Conservation (phyloP, 2,797 vertebrate species). For the Austrolebias charrua region DNA sequence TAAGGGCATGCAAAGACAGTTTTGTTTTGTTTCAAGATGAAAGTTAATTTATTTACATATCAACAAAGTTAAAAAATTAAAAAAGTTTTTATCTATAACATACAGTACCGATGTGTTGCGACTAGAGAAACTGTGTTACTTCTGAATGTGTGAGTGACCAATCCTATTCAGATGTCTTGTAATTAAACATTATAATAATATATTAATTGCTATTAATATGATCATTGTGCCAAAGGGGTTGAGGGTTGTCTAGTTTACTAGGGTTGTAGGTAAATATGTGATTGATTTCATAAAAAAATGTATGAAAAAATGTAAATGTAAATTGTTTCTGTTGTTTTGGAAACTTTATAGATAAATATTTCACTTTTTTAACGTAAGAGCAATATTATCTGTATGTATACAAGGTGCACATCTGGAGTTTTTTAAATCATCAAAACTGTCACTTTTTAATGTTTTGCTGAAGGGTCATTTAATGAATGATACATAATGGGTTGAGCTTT, state of each 20-base stretch:
- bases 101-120: constrained; percentile 67
- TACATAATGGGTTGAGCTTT: constrained; percentile 11
- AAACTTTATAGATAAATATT: constrained; percentile 76
- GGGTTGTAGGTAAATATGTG: constrained; percentile 62
- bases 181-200: constrained; percentile 65
- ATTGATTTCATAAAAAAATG: constrained; percentile 65
- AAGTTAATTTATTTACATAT: constrained; percentile 68
- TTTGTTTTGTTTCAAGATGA: constrained; percentile 66
- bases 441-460: constrained; percentile 17
- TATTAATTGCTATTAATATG: constrained; percentile 64
- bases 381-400: constrained; percentile 75
- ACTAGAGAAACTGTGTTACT: constrained; percentile 76
- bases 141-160: constrained; percentile 73
- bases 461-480: constrained; percentile 17
- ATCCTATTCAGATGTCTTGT: constrained; percentile 77
- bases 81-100: constrained; percentile 69
- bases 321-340: constrained; percentile 78
- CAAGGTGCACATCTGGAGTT: constrained; percentile 55
- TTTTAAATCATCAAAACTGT: constrained; percentile 32
- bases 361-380: constrained; percentile 76
- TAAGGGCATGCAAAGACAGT: constrained; percentile 77
- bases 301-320: constrained; percentile 64
- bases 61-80: constrained; percentile 65
- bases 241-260: constrained; percentile 57
- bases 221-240: constrained; percentile 80